A percentile compares a stretch with the other conserved stretches of the same genome.
Evolutionary conservation across 2,797 vertebrate genomes (phyloP).

Genomic region (Aldrovandia affinis): DNA sequence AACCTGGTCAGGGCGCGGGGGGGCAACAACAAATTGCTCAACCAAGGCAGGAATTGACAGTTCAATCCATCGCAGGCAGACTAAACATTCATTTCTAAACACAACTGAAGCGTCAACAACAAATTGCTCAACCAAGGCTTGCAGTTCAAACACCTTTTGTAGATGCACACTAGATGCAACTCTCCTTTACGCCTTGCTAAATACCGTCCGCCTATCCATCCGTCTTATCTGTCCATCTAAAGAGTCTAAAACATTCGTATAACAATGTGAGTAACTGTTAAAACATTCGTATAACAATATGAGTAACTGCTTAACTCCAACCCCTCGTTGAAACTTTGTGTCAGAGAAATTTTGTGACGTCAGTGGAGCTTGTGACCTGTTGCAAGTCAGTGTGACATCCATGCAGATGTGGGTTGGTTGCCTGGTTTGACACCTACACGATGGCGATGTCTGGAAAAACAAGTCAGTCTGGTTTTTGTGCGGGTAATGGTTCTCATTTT

Average conservation of each 20-base stretch:
- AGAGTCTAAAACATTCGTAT: too few species aligned
- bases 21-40: background rate
- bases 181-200: too few species aligned
- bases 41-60: background rate
- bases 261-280: too few species aligned
- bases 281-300: too few species aligned
- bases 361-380: background rate
- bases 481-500: background rate
- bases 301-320: background rate
- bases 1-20: too few species aligned
- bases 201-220: too few species aligned
- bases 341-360: background rate
- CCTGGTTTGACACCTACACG: conserved; percentile 40
- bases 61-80: too few species aligned
- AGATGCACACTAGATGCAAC: too few species aligned
- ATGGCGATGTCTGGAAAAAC: conserved; percentile 36
- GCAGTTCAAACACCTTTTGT: background rate
- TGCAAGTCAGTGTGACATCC: background rate
- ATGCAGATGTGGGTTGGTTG: conserved; percentile 34
- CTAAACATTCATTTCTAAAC: background rate
- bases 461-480: conserved; percentile 9
- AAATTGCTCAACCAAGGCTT: background rate
- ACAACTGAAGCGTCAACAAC: background rate
- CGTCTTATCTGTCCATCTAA: too few species aligned
- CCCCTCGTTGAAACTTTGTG: background rate